A percentile compares a stretch with the other conserved stretches of the same genome.
phyloP scores from a whole-genome alignment of 2,113 vertebrate species.

The Lepus europaeus region DNA sequence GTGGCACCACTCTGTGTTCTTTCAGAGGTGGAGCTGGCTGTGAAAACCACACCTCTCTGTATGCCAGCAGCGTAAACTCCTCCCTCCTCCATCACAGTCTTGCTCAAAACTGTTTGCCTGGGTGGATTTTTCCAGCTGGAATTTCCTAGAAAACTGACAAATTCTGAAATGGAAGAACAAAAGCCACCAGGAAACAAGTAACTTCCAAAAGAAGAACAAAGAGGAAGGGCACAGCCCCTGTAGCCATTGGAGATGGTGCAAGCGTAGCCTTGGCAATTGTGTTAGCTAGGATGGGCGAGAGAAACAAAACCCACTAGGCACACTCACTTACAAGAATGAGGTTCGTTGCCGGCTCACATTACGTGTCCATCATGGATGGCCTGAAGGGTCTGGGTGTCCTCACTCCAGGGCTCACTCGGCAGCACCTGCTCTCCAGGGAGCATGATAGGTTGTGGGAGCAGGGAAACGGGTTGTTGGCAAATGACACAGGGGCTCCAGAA shows the following conservation, averaged over 20 bases:
- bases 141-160: slow-evolving; percentile 47
- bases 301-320: slow-evolving; percentile 12
- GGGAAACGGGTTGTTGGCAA: background rate
- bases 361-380: fast-evolving
- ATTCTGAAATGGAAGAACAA: slow-evolving; percentile 33
- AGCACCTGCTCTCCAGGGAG: background rate
- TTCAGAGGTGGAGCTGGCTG: background rate
- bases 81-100: background rate
- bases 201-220: background rate
- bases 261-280: background rate
- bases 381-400: background rate
- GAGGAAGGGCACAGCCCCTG: background rate
- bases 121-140: background rate
- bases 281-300: background rate
- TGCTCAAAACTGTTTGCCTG: background rate
- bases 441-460: background rate
- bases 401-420: background rate
- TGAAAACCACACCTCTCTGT: background rate
- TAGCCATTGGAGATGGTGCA: background rate
- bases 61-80: background rate
- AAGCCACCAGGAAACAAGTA: background rate
- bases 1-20: fast-evolving
- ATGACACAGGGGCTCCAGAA: slow-evolving; percentile 19
- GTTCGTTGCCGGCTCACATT: background rate
- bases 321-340: background rate